phyloP scores from a whole-genome alignment of 2,888 invertebrate species.

The Ophion costatus region DNA sequence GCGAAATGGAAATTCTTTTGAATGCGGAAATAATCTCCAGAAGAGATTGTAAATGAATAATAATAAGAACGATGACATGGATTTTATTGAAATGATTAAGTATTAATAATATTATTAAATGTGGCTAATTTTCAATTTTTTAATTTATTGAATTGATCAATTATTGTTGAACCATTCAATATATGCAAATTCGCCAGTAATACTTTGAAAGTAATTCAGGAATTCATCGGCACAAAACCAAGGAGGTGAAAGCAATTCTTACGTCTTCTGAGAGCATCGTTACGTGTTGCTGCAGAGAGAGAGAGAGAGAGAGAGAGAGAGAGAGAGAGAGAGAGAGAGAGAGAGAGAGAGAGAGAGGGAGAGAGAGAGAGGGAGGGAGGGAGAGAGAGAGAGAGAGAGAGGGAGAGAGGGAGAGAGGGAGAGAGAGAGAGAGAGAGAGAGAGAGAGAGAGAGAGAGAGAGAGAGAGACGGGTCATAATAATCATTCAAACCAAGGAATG shows the following conservation, averaged over 20 bases:
- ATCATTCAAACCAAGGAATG: conserved; percentile 55
- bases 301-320: background rate
- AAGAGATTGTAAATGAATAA: no score
- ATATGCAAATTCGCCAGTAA: background rate
- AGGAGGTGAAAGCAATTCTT: conserved; percentile 64
- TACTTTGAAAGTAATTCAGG: conserved; percentile 32
- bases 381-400: background rate
- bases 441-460: background rate
- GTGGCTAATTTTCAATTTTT: no score
- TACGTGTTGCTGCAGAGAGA: conserved; percentile 27
- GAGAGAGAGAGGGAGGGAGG: background rate
- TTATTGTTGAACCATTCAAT: background rate
- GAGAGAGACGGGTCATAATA: conserved; percentile 2
- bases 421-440: background rate
- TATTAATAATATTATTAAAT: background rate
- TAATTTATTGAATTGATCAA: no score
- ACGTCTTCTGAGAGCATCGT: conserved; percentile 34
- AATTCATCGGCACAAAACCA: conserved; percentile 31
- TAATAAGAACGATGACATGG: no score
- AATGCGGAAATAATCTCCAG: no score
- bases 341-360: background rate
- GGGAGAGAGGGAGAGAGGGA: background rate
- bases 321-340: background rate
- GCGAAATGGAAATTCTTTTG: no score
- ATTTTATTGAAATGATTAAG: background rate